Percentiles rank a stretch among this genome's conserved stretches.
Evolutionary conservation across 2,113 vertebrate genomes (phyloP).

Genomic region (Pungitius pungitius): DNA sequence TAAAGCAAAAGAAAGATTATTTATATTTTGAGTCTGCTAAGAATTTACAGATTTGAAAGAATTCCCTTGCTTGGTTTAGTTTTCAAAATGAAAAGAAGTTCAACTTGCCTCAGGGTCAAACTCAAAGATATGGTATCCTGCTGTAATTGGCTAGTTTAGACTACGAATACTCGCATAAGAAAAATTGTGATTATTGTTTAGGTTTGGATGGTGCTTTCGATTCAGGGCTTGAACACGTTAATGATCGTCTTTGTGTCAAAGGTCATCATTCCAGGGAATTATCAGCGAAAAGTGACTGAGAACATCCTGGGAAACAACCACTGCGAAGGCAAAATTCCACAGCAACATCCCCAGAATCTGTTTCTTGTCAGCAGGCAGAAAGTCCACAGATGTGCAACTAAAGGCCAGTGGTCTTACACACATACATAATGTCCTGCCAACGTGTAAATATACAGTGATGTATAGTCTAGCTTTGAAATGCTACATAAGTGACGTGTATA

Average conservation of each 20-base stretch:
- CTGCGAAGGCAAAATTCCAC: conserved; percentile 6
- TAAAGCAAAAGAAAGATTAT: background rate
- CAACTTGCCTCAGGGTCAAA: background rate
- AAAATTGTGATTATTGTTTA: background rate
- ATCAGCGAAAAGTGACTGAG: conserved; percentile 6
- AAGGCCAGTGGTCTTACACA: too few species aligned
- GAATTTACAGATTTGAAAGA: background rate
- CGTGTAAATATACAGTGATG: background rate
- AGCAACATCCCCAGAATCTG: conserved; percentile 19
- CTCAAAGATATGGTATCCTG: background rate
- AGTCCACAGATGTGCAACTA: background rate
- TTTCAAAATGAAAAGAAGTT: background rate
- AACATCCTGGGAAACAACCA: conserved; percentile 27
- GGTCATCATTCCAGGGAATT: conserved; percentile 28
- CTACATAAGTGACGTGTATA: background rate
- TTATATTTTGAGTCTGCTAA: background rate
- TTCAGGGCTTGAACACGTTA: background rate
- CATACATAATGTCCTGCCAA: background rate
- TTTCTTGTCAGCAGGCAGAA: conserved; percentile 31
- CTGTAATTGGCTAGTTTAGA: background rate
- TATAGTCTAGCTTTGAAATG: background rate
- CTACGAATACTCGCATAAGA: background rate
- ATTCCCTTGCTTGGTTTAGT: background rate
- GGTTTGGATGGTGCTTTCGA: background rate
- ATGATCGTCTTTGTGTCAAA: conserved; percentile 17